Evolutionary conservation across 1,140 invertebrate species (phyloP).

Genomic region (Macrosteles quadrilineatus): DNA sequence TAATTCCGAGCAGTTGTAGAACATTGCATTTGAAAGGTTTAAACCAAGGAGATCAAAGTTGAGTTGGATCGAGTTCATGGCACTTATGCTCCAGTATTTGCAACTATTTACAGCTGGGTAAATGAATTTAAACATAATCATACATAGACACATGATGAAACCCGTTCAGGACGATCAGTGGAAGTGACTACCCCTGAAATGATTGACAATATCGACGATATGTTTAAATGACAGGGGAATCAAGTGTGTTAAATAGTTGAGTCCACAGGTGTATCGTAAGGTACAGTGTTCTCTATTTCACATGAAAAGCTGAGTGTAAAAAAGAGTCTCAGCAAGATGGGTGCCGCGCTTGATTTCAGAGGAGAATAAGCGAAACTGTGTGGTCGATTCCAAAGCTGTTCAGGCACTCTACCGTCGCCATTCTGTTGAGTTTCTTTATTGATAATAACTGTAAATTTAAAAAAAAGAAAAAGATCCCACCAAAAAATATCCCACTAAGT

Average conservation of each 20-base stretch:
- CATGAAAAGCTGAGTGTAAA: conserved; percentile 40
- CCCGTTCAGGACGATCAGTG: conserved; percentile 36
- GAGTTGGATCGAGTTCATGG: conserved; percentile 35
- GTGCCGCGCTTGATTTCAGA: conserved; percentile 40
- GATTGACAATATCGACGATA: conserved; percentile 41
- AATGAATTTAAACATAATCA: conserved; percentile 40
- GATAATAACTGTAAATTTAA: conserved; percentile 48
- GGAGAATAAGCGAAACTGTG: too few species aligned
- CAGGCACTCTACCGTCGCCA: conserved; percentile 41
- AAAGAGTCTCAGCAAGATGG: conserved; percentile 39
- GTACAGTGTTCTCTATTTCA: conserved; percentile 41
- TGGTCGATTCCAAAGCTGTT: conserved; percentile 13
- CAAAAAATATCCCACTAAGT: conserved; percentile 17
- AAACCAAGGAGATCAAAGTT: conserved; percentile 34
- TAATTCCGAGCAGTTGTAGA: conserved; percentile 27
- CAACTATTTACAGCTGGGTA: conserved; percentile 37
- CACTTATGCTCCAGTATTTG: conserved; percentile 29
- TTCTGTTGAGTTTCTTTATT: too few species aligned
- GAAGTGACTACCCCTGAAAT: conserved; percentile 38
- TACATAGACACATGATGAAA: conserved; percentile 39
- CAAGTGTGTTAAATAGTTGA: conserved; percentile 41
- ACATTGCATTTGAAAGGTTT: conserved; percentile 29
- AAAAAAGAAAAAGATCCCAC: not conserved
- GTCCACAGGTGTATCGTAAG: conserved; percentile 36
- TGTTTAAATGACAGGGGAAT: conserved; percentile 43